Conservation (phyloP, 1,140 invertebrate species). For the Drosophila melanica region DNA sequence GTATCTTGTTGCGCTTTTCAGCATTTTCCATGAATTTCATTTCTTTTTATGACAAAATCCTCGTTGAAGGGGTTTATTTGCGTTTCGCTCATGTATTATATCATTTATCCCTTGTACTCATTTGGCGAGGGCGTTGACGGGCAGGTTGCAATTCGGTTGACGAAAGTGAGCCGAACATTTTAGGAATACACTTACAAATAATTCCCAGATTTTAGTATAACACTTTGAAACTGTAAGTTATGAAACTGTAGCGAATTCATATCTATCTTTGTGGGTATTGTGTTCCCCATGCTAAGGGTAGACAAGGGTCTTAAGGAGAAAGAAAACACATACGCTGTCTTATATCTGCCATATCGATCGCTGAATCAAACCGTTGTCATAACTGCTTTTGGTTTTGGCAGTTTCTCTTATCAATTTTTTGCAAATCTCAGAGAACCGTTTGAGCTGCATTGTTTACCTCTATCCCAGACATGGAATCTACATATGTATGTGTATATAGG, state of each 20-base stretch:
- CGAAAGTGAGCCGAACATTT: background rate
- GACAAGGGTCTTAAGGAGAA: conserved; percentile 3
- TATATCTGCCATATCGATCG: conserved; percentile 62
- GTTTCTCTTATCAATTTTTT: conserved; percentile 68
- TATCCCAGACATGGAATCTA: conserved; percentile 18
- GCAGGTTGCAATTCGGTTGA: background rate
- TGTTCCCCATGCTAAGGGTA: background rate
- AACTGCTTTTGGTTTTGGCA: conserved; percentile 74
- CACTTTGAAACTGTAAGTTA: background rate
- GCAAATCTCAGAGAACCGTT: conserved; percentile 52
- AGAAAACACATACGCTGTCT: conserved; percentile 3
- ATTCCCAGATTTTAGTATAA: background rate
- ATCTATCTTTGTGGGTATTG: background rate
- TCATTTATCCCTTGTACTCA: conserved; percentile 1
- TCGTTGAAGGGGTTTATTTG: conserved; percentile 63
- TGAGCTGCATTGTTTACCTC: conserved; percentile 46
- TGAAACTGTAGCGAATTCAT: background rate
- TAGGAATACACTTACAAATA: too few species aligned
- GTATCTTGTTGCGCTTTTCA: conserved; percentile 76
- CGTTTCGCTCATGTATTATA: conserved; percentile 20
- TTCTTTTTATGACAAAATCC: conserved; percentile 41
- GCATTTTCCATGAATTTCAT: conserved; percentile 55
- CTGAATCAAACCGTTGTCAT: conserved; percentile 51
- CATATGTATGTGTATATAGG: conserved; percentile 18
- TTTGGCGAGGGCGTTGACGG: conserved; percentile 26